These are phyloP conservation scores for Hemibagrus wyckioides DNA, from an alignment of 2,113 vertebrate species.

Conservation along the genomic window DNA sequence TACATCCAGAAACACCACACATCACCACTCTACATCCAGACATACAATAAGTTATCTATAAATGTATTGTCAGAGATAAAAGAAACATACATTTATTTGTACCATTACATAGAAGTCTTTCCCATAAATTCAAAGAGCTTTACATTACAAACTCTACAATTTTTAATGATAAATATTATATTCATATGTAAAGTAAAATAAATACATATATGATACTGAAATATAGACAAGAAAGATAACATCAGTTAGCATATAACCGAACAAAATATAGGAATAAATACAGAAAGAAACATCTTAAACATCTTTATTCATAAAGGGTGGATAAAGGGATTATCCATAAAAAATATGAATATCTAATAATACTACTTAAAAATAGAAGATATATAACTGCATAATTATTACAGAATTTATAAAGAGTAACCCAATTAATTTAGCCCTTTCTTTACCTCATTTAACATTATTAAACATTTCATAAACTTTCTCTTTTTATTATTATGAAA, in stretches of 20 bases:
- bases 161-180: neutral
- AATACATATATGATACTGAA: neutral
- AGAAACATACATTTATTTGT: neutral
- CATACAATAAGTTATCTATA: no score
- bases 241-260: neutral
- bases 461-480: neutral
- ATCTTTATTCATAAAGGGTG: neutral
- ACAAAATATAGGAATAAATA: neutral
- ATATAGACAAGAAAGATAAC: neutral
- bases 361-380: neutral
- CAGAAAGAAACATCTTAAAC: neutral
- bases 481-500: neutral
- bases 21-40: no score
- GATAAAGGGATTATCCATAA: no score
- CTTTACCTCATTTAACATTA: neutral
- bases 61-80: no score
- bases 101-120: neutral
- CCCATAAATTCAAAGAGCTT: neutral
- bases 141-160: neutral
- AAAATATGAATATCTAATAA: neutral
- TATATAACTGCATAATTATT: neutral
- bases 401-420: neutral
- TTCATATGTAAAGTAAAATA: neutral
- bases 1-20: no score
- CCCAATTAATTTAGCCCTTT: neutral